These are phyloP conservation scores for Tiliqua scincoides DNA, from an alignment of 2,113 vertebrate genomes.

Conservation along the genomic window DNA sequence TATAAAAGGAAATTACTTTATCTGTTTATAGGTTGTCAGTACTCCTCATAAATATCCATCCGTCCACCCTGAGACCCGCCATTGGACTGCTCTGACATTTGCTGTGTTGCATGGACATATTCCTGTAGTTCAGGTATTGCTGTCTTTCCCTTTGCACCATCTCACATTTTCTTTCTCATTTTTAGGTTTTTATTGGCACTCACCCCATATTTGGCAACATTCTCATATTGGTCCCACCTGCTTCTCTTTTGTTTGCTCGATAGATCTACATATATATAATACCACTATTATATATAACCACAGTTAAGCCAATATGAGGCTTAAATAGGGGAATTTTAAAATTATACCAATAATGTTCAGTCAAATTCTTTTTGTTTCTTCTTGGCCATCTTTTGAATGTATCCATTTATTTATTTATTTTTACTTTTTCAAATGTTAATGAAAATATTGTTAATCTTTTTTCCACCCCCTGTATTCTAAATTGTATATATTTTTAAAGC, in stretches of 20 bases:
- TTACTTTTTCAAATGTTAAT: constrained; percentile 48
- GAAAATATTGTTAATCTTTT: background rate
- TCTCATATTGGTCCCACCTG: constrained; percentile 78
- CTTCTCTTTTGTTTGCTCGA: constrained; percentile 65
- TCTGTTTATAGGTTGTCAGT: constrained; percentile 96
- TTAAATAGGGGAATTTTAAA: constrained; percentile 57
- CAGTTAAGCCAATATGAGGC: constrained; percentile 77
- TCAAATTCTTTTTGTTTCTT: constrained; percentile 69
- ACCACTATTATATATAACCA: constrained; percentile 30
- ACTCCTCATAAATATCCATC: constrained; percentile 98
- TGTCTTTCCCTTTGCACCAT: constrained; percentile 76
- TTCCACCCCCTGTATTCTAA: constrained; percentile 6
- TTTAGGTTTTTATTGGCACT: constrained; percentile 63
- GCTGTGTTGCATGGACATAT: constrained; percentile 99
- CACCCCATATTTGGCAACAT: constrained; percentile 44
- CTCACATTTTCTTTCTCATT: constrained; percentile 71
- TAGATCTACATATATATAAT: constrained; percentile 49
- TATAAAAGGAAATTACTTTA: constrained; percentile 78
- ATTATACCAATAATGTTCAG: constrained; percentile 59
- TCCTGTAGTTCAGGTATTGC: constrained; percentile 97
- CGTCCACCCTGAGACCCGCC: constrained; percentile 97
- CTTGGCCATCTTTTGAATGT: constrained; percentile 64
- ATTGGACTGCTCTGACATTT: constrained; percentile 98
- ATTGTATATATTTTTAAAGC: constrained; percentile 15
- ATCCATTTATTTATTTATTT: constrained; percentile 63